Evolutionary conservation across 2,797 vertebrate species (phyloP), one percentile per base, ranked within the genome.

Genomic region (Acanthis flammea): DNA sequence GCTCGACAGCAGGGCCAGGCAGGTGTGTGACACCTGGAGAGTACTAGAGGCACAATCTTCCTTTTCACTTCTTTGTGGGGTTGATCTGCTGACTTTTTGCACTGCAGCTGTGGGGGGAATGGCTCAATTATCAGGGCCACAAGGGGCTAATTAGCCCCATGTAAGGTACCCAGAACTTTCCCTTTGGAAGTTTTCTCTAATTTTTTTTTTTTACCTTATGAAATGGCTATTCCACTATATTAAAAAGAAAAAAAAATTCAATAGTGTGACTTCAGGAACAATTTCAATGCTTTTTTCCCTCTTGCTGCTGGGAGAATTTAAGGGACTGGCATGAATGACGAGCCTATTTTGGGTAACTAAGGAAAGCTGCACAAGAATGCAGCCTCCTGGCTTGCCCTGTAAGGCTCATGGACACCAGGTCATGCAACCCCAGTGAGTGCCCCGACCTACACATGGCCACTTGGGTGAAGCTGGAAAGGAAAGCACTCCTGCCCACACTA

Each of bases 381-480:
- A 57, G 55, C 12, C 60, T 66, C 44, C 28, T 39, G 42, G 6
- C 14, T 35, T 47, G 9, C 16, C 21, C 39, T 24, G 37, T 3
- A 7, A 75, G 25, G 48, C 19, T 58, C 50, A 18, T 0, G 17
- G 54, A 33, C 33, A 47, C 9, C 3, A 19, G 0, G 1, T n/a
- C 0, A 0, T 19, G 27, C 55, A 50, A 27, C 31, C 28, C 17
- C 8, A 65, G 30, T 21, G 42, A 47, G 50, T 7, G 25, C 19
- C 75, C 74, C 3, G 2, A 47, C 13, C 47, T 11, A 11, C 0
- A 0, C 60, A 44, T 4, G 1, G 73, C 8, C 39, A 47, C 27
- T 10, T 11, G 48, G 65, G 35, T 22, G 76, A 82, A 67, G 58
- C 58, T 57, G 74, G 22, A n/a, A 68, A 50, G 30, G 35, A 84